Conservation (phyloP, 2,888 invertebrate genomes). For the Mermis nigrescens region DNA sequence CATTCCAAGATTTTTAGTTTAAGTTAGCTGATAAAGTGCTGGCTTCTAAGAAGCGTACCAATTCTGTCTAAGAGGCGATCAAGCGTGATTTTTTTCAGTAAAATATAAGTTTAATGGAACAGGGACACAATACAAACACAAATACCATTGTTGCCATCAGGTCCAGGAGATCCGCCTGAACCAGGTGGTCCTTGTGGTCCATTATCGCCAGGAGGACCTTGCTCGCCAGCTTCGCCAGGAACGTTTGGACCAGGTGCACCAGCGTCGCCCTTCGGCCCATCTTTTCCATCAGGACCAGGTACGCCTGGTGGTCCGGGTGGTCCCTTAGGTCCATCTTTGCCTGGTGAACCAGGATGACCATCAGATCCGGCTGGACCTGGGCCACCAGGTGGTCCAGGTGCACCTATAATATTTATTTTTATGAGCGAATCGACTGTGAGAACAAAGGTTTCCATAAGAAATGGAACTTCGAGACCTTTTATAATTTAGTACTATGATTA, state of each 20-base stretch:
- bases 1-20: too few relatives aligned
- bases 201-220: constrained; percentile 13
- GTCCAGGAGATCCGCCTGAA: constrained; percentile 16
- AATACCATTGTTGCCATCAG: constrained; percentile 5
- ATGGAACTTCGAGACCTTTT: too few relatives aligned
- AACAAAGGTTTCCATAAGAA: background rate
- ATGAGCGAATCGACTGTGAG: constrained; percentile 1
- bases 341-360: constrained; percentile 20
- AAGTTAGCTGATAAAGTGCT: too few relatives aligned
- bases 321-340: constrained; percentile 24
- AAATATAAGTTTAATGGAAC: too few relatives aligned
- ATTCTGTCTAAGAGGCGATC: too few relatives aligned
- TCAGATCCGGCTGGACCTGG: constrained; percentile 24
- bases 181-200: constrained; percentile 17
- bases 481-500: too few relatives aligned
- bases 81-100: too few relatives aligned
- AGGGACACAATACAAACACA: too few relatives aligned
- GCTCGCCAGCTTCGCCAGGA: constrained; percentile 23
- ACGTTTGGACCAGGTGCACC: background rate
- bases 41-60: too few relatives aligned
- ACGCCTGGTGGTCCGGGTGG: constrained; percentile 24
- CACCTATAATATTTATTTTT: constrained; percentile 14
- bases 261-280: background rate
- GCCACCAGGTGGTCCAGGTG: constrained; percentile 27
- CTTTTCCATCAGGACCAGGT: constrained; percentile 12